phyloP scores from a whole-genome alignment of 1,140 invertebrate species.

The Cotesia glomerata region DNA sequence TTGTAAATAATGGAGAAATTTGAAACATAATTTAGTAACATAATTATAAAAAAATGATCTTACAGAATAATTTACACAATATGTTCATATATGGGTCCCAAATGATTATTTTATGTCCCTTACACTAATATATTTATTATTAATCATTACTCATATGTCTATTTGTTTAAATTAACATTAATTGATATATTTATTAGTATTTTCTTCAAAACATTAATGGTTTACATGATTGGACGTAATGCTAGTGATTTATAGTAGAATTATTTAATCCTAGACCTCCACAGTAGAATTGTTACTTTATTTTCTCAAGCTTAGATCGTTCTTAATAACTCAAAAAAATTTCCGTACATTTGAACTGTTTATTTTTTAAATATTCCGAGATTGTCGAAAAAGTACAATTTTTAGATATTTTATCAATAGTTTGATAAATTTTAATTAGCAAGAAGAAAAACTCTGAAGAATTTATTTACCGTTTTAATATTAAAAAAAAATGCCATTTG shows the following conservation, averaged over 20 bases:
- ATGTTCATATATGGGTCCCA: slow-evolving; percentile 41
- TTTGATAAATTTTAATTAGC: background rate
- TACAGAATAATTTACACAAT: slow-evolving; percentile 28
- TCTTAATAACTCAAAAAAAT: background rate
- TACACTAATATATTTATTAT: background rate
- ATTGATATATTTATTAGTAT: no score
- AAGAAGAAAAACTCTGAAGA: no score
- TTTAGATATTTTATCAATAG: slow-evolving; percentile 19
- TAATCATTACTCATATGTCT: background rate
- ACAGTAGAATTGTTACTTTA: background rate
- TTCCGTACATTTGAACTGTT: background rate
- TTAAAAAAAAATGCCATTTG: no score
- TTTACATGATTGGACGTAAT: slow-evolving; percentile 5
- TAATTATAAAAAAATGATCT: slow-evolving; percentile 7
- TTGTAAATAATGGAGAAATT: no score
- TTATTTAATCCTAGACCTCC: background rate
- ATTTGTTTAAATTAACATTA: background rate
- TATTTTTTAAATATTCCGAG: background rate
- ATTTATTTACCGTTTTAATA: no score
- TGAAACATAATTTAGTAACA: slow-evolving; percentile 4
- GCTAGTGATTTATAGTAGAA: background rate
- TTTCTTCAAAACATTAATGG: background rate
- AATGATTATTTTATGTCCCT: slow-evolving; percentile 39
- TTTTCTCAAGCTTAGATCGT: background rate
- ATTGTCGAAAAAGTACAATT: no score